These are phyloP conservation scores for Bostrychus sinensis DNA, from an alignment of 2,113 vertebrate genomes.

Conservation along the genomic window DNA sequence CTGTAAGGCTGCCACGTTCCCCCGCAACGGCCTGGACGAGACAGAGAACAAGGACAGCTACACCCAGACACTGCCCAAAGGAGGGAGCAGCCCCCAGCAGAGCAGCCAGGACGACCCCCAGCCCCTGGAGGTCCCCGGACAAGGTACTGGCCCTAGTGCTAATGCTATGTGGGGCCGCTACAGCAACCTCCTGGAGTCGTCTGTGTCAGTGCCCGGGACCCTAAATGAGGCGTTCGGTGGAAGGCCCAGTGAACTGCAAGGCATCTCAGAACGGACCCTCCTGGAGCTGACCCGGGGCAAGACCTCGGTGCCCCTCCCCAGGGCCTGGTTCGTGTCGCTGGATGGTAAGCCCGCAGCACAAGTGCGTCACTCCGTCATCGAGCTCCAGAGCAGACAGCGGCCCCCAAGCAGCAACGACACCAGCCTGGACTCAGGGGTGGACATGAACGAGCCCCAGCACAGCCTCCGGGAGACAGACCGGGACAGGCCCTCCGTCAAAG, in stretches of 20 bases:
- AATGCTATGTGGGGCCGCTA: constrained; percentile 84
- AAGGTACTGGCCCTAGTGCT: constrained; percentile 79
- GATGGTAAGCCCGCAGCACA: constrained; percentile 91
- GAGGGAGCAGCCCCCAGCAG: constrained; percentile 73
- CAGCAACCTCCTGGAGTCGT: constrained; percentile 90
- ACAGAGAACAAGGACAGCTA: constrained; percentile 80
- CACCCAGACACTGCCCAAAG: constrained; percentile 88
- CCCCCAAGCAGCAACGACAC: constrained; percentile 93
- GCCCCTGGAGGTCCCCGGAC: constrained; percentile 81
- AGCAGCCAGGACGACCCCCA: constrained; percentile 80
- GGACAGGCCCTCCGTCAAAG: constrained; percentile 86
- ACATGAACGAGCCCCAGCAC: constrained; percentile 93
- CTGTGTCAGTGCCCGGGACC: constrained; percentile 93
- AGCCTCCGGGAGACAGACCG: constrained; percentile 82
- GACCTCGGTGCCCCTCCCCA: constrained; percentile 83
- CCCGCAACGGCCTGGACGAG: constrained; percentile 83
- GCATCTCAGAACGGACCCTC: constrained; percentile 92
- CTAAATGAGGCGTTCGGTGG: constrained; percentile 88
- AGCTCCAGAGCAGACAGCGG: constrained; percentile 86
- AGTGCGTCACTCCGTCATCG: constrained; percentile 95
- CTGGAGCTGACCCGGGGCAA: constrained; percentile 90
- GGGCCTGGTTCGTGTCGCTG: constrained; percentile 96
- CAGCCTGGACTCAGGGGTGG: constrained; percentile 95
- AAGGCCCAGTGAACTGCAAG: constrained; percentile 85
- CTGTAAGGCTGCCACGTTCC: constrained; percentile 89